phyloP scores from a whole-genome alignment of 2,113 vertebrate genomes.

The Grammatotria lemairii region DNA sequence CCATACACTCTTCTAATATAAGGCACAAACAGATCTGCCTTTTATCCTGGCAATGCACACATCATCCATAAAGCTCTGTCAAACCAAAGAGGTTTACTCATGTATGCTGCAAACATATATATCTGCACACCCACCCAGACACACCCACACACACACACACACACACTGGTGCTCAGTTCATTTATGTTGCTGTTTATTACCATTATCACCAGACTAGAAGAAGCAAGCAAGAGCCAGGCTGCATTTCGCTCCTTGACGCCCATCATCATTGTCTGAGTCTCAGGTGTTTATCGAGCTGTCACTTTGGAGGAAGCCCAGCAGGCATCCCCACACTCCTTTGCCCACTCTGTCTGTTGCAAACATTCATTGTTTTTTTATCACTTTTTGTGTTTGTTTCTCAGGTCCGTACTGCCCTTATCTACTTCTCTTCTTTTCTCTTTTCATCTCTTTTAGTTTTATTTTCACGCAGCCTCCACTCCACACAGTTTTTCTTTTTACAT shows the following conservation, averaged over 20 bases:
- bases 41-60: slow-evolving; percentile 38
- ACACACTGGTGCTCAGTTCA: slow-evolving; percentile 31
- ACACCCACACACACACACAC: background rate
- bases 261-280: slow-evolving; percentile 45
- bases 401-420: background rate
- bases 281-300: slow-evolving; percentile 61
- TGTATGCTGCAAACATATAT: slow-evolving; percentile 23
- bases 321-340: background rate
- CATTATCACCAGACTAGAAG: slow-evolving; percentile 55
- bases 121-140: background rate
- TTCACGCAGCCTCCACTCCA: background rate
- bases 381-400: background rate
- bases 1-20: slow-evolving; percentile 23
- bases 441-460: background rate
- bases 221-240: background rate
- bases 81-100: slow-evolving; percentile 34
- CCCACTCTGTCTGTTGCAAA: background rate
- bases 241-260: slow-evolving; percentile 37
- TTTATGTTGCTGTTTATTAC: slow-evolving; percentile 66
- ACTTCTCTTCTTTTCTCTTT: background rate
- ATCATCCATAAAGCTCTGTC: slow-evolving; percentile 45
- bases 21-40: slow-evolving; percentile 48
- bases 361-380: background rate
- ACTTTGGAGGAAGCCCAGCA: slow-evolving; percentile 39
- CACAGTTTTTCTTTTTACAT: background rate